Conservation (phyloP, 2,113 vertebrate species). For the Turnix velox region DNA sequence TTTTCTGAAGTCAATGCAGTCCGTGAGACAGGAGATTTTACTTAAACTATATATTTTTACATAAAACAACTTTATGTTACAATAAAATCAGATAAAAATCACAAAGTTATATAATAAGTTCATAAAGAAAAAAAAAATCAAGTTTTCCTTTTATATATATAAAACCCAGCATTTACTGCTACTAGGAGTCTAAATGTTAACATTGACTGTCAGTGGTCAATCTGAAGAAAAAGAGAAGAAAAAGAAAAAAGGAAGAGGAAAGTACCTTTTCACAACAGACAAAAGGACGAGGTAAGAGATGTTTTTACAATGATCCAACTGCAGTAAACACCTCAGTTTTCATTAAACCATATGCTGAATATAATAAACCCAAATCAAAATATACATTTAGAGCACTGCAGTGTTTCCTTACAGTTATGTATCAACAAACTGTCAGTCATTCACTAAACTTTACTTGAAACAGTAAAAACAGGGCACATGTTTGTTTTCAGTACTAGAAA, state of each 20-base stretch:
- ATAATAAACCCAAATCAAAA: slow-evolving; percentile 63
- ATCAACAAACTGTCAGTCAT: slow-evolving; percentile 7
- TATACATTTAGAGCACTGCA: slow-evolving; percentile 59
- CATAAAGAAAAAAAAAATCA: slow-evolving; percentile 73
- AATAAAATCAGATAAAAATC: slow-evolving; percentile 83
- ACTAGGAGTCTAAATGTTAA: slow-evolving; percentile 50
- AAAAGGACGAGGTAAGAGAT: slow-evolving; percentile 49
- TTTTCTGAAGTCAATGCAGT: background rate
- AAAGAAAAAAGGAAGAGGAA: background rate
- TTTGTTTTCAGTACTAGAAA: slow-evolving; percentile 11
- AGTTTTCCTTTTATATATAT: slow-evolving; percentile 55
- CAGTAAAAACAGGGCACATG: slow-evolving; percentile 36
- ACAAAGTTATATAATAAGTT: slow-evolving; percentile 76
- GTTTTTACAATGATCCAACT: slow-evolving; percentile 46
- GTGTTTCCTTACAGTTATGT: slow-evolving; percentile 47
- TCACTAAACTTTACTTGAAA: slow-evolving; percentile 44
- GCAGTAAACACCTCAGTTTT: slow-evolving; percentile 65
- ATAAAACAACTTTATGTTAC: slow-evolving; percentile 82
- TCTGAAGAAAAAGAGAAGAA: background rate
- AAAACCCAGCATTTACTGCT: slow-evolving; percentile 54
- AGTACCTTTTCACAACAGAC: slow-evolving; percentile 50
- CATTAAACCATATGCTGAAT: slow-evolving; percentile 53
- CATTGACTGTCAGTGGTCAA: slow-evolving; percentile 18
- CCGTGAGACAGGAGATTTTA: slow-evolving; percentile 65
- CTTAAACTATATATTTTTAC: slow-evolving; percentile 88